Evolutionary conservation across 64 coral and sea anemone genomes (phyloP).

Genomic region (Catalaphyllia jardinei): DNA sequence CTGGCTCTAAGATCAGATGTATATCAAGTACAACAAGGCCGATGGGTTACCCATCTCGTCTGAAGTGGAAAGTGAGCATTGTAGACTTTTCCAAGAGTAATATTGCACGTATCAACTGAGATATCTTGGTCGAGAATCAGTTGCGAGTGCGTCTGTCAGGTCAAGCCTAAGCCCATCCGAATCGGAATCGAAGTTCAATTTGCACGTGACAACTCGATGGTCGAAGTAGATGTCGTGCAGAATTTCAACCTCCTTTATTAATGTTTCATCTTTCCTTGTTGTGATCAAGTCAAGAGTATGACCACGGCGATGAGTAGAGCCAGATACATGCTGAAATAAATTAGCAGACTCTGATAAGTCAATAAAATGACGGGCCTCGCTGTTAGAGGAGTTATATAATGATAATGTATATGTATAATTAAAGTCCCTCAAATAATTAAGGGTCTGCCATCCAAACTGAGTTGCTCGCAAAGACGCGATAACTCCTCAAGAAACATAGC

Average conservation of each 20-base stretch:
- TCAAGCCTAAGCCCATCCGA: no score
- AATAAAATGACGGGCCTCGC: neutral
- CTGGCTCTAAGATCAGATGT: no score
- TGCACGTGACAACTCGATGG: neutral
- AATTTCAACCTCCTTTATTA: neutral
- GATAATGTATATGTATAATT: conserved; percentile 13
- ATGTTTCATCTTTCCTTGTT: neutral
- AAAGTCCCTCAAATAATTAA: conserved; percentile 7
- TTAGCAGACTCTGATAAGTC: neutral
- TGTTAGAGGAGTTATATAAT: neutral
- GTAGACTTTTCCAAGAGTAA: no score
- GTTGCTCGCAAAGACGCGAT: neutral
- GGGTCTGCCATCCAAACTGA: neutral
- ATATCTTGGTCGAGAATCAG: no score
- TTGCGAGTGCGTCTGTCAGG: no score
- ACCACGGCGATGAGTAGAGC: no score
- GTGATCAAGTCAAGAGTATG: neutral
- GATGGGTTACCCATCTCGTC: no score
- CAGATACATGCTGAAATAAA: neutral
- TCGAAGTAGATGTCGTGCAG: conserved; percentile 4
- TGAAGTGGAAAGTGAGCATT: no score
- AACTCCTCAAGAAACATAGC: no score
- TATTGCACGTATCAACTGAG: no score
- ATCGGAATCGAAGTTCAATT: no score
- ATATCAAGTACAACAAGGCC: no score